Base-by-base conservation (phyloP, 2,113 vertebrate species). In the Megatriorchis doriae region DNA sequence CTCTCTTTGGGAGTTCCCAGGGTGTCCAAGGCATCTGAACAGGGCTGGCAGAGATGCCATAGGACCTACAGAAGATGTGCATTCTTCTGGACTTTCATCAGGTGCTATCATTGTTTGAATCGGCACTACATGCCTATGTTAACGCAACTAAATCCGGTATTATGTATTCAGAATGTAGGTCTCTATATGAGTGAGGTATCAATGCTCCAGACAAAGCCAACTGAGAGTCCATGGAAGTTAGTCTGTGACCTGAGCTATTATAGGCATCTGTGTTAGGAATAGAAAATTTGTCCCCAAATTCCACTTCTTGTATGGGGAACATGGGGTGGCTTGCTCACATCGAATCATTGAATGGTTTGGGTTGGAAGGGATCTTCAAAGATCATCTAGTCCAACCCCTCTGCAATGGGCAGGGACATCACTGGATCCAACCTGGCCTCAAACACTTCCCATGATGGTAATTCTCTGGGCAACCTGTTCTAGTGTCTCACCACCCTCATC, bases 91-190 rank as follows among this genome's bases (percentile, higher is more conserved):
- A 21, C 20, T 38, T 3, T 43, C 58, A 32, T 23, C 25, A 32
- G 16, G 16, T 56, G 26, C 10, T 32, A 11, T 29, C 53, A 47
- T 13, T 5, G 3, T 62, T 42, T 42, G 31, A 59, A 79, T 32
- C 0, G 1, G 5, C 18, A 26, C 16, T 71, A 17, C 3, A 3
- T 5, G 22, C 0, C 34, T 20, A 0, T 13, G 12, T n/a, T 15
- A 53, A 70, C 6, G 8, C 6, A 67, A 55, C 5, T 11, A 81
- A 78, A 78, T 29, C 34, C 29, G 3, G 2, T 34, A 4, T 22
- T 26, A 11, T 5, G 11, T 4, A 4, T 67, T 59, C 45, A 47
- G 42, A 56, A 12, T 11, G 32, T 32, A 56, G 6, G 8, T 72
- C 18, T 66, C 45, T 27, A 2, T 18, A 0, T 34, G 29, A 70